Evolutionary conservation across 2,113 vertebrate species (phyloP), one percentile per base, ranked within the genome.

Genomic region (Ammospiza caudacuta): DNA sequence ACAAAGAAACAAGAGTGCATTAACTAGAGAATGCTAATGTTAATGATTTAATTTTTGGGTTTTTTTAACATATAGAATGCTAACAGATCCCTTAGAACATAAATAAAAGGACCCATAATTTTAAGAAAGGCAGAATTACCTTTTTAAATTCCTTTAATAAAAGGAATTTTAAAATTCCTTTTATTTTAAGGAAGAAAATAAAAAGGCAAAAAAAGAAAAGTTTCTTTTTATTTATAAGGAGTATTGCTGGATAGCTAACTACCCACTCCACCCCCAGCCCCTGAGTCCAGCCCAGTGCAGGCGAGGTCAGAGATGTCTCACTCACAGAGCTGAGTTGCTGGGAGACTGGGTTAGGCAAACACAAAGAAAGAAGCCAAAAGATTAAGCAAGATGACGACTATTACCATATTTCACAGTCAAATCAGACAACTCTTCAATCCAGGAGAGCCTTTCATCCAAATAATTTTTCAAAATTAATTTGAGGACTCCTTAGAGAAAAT

Each of bases 321-420:
- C 51, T 89, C 74, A 82, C 19, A 5, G 57, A 84, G 35, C 44
- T 59, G 27, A 18, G 81, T 85, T 96, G 94, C 91, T 76, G 66
- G 84, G 89, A 95, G 74, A 92, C 93, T 84, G 46, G 51, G 81
- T 94, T 82, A 91, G 78, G 87, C 54, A 94, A 95, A 89, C 74
- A 96, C 62, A 87, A 83, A 91, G 74, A 44, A 87, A 73, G 52
- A 83, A 90, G 84, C 67, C 93, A 92, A 66, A 92, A 95, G 74
- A 92, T 95, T 92, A 91, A 85, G 63, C 3, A 4, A 58, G 70
- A 83, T 91, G 49, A 87, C 1, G 2, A 91, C 74, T 92, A 63
- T 85, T 79, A 73, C 90, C 55, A 66, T 90, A 92, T 90, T 96
- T 96, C 84, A 94, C 79, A 66, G 92, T 78, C 83, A 89, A 87